Evolutionary conservation across 2,797 vertebrate genomes (phyloP), one percentile per base, ranked within the genome.

Genomic region (Perodicticus potto): DNA sequence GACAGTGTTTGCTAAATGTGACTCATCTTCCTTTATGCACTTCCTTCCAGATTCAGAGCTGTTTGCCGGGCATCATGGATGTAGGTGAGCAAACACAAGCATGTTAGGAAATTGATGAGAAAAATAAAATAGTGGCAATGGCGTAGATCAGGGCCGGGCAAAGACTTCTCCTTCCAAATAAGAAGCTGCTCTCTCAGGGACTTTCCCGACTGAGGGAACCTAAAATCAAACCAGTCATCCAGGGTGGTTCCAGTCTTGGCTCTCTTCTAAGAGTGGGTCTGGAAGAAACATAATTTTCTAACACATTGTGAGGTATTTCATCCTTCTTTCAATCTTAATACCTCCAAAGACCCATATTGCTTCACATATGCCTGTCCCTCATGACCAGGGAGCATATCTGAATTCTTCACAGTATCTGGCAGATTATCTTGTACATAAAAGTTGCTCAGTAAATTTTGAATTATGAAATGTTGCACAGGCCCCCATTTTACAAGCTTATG

Each of bases 401-500:
- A 85, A 53, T 93, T 84, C 19, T 61, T 74, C 37, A 70, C 14
- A 88, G 45, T n/a, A 69, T 94, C 25, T 83, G 89, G 8, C 32
- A 87, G 14, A 45, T 81, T 92, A 59, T 34, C 40, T 89, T 86
- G 23, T 7, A 72, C 9, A 59, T 72, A 84, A 84, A 65, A 70
- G 19, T 87, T 81, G 10, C 69, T 91, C 20, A 72, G 32, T 81
- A 84, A 86, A 77, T 72, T 7, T 0, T 84, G 67, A 89, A 77
- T 89, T 74, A 81, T 59, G 10, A 83, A 91, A 63, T 45, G 49
- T 81, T 85, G 7, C 14, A 91, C 10, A 87, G n/a, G 23, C 10
- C 9, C 37, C 40, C 90, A 78, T 83, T 86, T 95, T 92, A 72
- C 49, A 89, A 95, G 53, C 13, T 63, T 78, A n/a, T 85, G 11